Evolutionary conservation across 2,113 vertebrate genomes (phyloP).

Genomic region (Nerophis ophidion): DNA sequence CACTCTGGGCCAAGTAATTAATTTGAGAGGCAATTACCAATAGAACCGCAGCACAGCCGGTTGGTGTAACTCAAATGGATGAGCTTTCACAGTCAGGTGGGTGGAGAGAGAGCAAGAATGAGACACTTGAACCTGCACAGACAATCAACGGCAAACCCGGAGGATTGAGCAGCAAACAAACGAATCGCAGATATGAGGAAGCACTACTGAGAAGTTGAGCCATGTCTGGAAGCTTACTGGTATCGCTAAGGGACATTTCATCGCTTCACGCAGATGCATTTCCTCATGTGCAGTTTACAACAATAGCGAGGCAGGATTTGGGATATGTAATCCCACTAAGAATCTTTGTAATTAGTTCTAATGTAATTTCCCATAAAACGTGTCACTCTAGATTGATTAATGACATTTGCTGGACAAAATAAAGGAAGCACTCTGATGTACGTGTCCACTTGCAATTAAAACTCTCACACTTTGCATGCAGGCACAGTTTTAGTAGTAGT

Average conservation of each 20-base stretch:
- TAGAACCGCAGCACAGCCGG: constrained; percentile 31
- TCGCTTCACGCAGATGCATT: too few relatives aligned
- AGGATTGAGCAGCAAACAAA: constrained; percentile 17
- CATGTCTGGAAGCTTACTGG: constrained; percentile 17
- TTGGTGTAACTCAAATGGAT: constrained; percentile 60
- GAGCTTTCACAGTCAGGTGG: constrained; percentile 52
- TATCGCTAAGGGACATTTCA: too few relatives aligned
- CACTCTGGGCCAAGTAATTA: constrained; percentile 61
- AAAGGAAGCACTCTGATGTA: too few relatives aligned
- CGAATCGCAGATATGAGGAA: constrained; percentile 11
- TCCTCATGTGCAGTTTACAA: too few relatives aligned
- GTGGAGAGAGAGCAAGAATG: neutral
- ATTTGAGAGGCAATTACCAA: constrained; percentile 68
- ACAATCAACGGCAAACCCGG: constrained; percentile 41
- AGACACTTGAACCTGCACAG: constrained; percentile 28
- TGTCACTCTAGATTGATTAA: constrained; percentile 11
- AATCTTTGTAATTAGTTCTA: neutral
- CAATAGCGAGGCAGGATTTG: too few relatives aligned
- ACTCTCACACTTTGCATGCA: constrained; percentile 36
- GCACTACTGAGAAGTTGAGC: too few relatives aligned
- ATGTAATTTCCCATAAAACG: neutral
- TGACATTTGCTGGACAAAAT: neutral
- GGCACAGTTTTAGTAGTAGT: constrained; percentile 1
- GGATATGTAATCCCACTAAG: constrained; percentile 5
- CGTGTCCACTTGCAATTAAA: constrained; percentile 48